These are phyloP conservation scores for Marronus borbonicus DNA, from an alignment of 2,888 invertebrate species.

Conservation along the genomic window DNA sequence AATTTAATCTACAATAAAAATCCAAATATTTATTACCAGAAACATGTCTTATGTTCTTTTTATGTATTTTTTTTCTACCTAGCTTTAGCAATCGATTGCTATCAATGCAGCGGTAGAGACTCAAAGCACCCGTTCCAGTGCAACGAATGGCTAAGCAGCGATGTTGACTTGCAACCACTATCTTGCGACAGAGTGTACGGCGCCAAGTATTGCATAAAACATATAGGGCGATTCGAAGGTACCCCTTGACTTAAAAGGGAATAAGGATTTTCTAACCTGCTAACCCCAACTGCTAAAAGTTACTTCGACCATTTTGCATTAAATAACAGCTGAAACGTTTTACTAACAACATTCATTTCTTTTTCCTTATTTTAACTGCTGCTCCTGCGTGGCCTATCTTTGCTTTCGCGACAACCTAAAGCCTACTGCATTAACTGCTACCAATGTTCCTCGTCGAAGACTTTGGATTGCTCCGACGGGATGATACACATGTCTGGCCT, in stretches of 20 bases:
- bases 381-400: constrained; percentile 53
- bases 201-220: constrained; percentile 93
- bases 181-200: constrained; percentile 87
- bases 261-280: not conserved
- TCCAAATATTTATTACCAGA: no score
- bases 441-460: constrained; percentile 82
- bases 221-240: constrained; percentile 94
- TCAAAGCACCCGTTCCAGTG: constrained; percentile 86
- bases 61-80: constrained; percentile 35
- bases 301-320: not conserved
- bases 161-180: constrained; percentile 77
- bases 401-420: constrained; percentile 56
- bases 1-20: no score
- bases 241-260: constrained; percentile 53
- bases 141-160: constrained; percentile 80
- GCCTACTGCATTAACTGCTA: constrained; percentile 79
- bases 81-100: constrained; percentile 84
- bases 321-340: not conserved
- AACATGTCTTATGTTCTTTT: not conserved
- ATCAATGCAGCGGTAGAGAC: constrained; percentile 90
- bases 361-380: constrained; percentile 54
- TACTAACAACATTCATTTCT: constrained; percentile 40
- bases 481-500: constrained; percentile 74
- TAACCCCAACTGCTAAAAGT: not conserved
- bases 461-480: constrained; percentile 80